phyloP scores from a whole-genome alignment of 2,888 invertebrate species.

The Mythimna albipuncta region DNA sequence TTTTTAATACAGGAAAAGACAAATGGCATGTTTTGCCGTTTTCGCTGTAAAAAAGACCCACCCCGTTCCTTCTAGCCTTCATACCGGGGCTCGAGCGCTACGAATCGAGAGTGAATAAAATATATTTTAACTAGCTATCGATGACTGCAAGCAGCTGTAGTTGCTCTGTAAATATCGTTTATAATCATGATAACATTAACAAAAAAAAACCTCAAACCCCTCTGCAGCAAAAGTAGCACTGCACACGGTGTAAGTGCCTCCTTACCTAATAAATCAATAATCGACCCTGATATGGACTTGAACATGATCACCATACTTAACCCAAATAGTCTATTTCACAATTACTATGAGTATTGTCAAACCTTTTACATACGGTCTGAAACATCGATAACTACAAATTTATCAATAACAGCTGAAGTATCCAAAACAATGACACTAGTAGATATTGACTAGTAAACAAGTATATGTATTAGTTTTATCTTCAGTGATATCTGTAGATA shows the following conservation, averaged over 20 bases:
- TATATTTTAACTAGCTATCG: no score
- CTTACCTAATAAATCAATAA: not conserved
- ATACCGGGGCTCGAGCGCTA: no score
- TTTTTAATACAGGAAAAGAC: no score
- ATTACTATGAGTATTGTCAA: not conserved
- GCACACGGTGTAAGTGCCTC: not conserved
- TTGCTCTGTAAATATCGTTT: no score
- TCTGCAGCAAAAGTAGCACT: no score
- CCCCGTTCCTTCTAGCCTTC: no score
- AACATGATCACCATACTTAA: conserved; percentile 18
- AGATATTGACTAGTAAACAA: not conserved
- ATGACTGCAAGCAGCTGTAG: no score
- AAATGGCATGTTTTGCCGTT: no score
- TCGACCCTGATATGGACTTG: not conserved
- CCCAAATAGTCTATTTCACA: conserved; percentile 36
- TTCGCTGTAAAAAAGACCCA: no score
- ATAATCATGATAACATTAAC: no score
- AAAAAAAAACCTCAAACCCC: no score
- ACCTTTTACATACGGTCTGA: conserved; percentile 8
- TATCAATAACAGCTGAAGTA: conserved; percentile 32
- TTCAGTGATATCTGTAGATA: not conserved
- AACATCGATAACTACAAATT: conserved; percentile 33
- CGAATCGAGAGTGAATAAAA: no score
- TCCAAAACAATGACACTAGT: conserved; percentile 15
- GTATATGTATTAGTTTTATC: conserved; percentile 1